Evolutionary conservation across 53 echinoderm and acorn worm species (phyloP).

Genomic region (Luidia sarsii): DNA sequence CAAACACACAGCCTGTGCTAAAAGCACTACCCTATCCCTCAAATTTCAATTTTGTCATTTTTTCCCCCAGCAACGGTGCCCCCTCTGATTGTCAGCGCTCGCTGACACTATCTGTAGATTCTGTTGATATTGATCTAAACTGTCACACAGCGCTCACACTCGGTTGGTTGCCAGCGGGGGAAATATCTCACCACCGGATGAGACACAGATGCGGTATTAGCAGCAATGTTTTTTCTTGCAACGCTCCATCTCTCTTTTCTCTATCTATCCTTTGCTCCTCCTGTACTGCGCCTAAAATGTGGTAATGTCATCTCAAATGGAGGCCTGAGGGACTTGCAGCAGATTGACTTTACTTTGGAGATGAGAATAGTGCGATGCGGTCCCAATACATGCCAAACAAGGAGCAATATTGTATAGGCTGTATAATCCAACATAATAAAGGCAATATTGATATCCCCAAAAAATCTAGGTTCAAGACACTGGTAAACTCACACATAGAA

Average conservation of each 20-base stretch:
- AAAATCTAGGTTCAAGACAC: constrained; percentile 5
- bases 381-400: constrained; percentile 46
- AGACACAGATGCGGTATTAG: constrained; percentile 61
- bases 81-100: constrained; percentile 37
- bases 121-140: constrained; percentile 59
- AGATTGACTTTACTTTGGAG: constrained; percentile 44
- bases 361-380: constrained; percentile 14
- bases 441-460: constrained; percentile 20
- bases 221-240: constrained; percentile 21
- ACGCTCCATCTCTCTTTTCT: not conserved
- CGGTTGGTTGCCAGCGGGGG: constrained; percentile 43
- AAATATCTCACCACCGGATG: constrained; percentile 58
- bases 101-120: constrained; percentile 48
- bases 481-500: too few relatives aligned
- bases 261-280: not conserved
- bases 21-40: constrained; percentile 36
- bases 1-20: constrained; percentile 30
- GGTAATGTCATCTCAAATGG: constrained; percentile 54
- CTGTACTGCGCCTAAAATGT: constrained; percentile 56
- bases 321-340: constrained; percentile 22
- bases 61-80: constrained; percentile 22
- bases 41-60: constrained; percentile 51
- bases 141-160: constrained; percentile 57
- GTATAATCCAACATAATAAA: constrained; percentile 37
- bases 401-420: constrained; percentile 41